Conservation (phyloP, 92 coral and sea anemone species). For the Epizoanthus fatuus region DNA sequence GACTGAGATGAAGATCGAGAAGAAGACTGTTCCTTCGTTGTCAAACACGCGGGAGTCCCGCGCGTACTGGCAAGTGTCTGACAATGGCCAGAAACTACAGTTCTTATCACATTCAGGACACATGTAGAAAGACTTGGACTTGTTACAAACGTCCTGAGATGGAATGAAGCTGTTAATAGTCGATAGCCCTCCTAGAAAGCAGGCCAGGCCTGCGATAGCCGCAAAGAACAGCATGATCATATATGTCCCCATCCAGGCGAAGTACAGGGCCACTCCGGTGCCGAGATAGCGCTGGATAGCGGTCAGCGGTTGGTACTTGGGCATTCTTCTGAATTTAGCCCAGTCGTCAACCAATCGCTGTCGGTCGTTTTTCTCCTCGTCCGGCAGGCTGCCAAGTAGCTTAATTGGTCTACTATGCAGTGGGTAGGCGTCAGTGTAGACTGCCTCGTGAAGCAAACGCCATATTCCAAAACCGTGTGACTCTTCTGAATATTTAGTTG, state of each 20-base stretch:
- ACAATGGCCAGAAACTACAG: constrained; percentile 68
- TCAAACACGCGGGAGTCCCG: constrained; percentile 59
- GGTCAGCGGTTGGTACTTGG: constrained; percentile 61
- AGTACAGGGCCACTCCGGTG: constrained; percentile 61
- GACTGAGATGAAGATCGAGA: constrained; percentile 66
- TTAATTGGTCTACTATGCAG: constrained; percentile 62
- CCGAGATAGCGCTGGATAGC: constrained; percentile 65
- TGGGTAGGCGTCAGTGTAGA: constrained; percentile 55
- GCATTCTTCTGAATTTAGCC: constrained; percentile 45
- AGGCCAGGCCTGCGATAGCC: constrained; percentile 61
- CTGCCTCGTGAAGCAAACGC: constrained; percentile 47
- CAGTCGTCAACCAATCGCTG: constrained; percentile 66
- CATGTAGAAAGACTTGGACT: constrained; percentile 51
- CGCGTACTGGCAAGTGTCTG: constrained; percentile 56
- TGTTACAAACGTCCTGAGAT: constrained; percentile 57
- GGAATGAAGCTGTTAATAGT: constrained; percentile 39
- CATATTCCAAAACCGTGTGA: constrained; percentile 55
- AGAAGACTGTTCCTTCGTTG: constrained; percentile 67
- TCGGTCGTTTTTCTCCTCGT: constrained; percentile 45
- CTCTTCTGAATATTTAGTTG: constrained; percentile 46
- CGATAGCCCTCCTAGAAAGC: constrained; percentile 57
- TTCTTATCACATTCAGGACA: constrained; percentile 69
- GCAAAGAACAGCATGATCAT: constrained; percentile 60
- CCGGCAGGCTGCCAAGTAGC: not conserved
- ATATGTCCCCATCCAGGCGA: constrained; percentile 69